Evolutionary conservation across 2,113 vertebrate genomes (phyloP), one percentile per base, ranked within the genome.

Genomic region (Etheostoma cragini): DNA sequence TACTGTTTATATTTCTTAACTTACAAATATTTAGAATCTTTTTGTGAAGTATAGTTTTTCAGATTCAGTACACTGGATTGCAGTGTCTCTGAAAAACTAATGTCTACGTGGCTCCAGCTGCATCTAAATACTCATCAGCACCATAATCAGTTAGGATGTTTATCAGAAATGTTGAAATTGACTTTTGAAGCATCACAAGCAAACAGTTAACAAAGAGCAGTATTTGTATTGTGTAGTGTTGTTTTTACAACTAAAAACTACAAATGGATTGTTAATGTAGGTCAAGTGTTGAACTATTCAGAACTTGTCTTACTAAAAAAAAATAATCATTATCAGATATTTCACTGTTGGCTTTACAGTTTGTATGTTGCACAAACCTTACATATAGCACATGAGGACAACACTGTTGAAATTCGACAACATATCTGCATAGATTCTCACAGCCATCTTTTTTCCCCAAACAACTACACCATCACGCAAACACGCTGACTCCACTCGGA

Each of bases 381-480:
- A 16, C 6, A 52, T 33, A 69, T 2, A 56, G 8, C 30, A 52
- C 42, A 80, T 62, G 45, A 58, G 12, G 6, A 6, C 7, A n/a
- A 14, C 24, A 8, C 10, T 54, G 15, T 65, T 68, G 5, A 19
- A 26, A 58, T 60, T 38, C 26, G 14, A 71, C 26, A 57, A 22
- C 6, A 38, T 30, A 35, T 33, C 17, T 7, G 5, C 24, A 47
- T 16, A 11, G 12, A 75, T 17, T 71, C n/a, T 61, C 58, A 61
- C 30, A 5, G 47, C 4, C 38, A 0, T 60, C 26, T 45, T 26
- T 49, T 30, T 30, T 30, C 65, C 33, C 22, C 12, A 49, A 10
- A 2, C 10, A 26, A 14, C 3, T 4, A 19, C 3, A 12, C 5
- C 1, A 0, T 0, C 47, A 74, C 1, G 5, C 35, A 60, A 7